Evolutionary conservation across 2,888 invertebrate genomes (phyloP).

Genomic region (Ceratothoa steindachneri): DNA sequence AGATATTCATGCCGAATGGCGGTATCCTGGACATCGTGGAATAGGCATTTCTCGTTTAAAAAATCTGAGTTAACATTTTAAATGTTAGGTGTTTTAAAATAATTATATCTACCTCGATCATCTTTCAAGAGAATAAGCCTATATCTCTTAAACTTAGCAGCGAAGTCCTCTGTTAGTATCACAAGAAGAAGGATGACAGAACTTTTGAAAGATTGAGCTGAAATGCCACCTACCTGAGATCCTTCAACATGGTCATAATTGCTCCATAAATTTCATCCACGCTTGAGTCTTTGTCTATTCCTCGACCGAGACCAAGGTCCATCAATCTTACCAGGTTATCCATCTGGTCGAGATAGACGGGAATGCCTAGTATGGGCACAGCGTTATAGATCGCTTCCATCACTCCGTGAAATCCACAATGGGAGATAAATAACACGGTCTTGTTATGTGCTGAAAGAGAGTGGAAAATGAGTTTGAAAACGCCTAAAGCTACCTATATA

Average conservation of each 20-base stretch:
- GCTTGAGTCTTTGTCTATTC: constrained; percentile 50
- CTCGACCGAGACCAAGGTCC: constrained; percentile 50
- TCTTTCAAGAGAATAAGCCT: too few relatives aligned
- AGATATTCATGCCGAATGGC: too few relatives aligned
- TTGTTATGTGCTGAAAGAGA: constrained; percentile 52
- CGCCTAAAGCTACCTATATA: constrained; percentile 47
- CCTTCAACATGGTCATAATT: constrained; percentile 49
- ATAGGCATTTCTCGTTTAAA: too few relatives aligned
- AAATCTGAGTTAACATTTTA: too few relatives aligned
- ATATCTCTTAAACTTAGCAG: too few relatives aligned
- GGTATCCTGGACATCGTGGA: too few relatives aligned
- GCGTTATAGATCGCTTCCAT: constrained; percentile 53
- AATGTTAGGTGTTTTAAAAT: too few relatives aligned
- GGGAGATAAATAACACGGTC: constrained; percentile 54
- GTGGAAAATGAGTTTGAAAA: background rate
- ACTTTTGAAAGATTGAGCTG: too few relatives aligned
- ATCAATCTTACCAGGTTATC: constrained; percentile 52
- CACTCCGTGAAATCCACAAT: constrained; percentile 55
- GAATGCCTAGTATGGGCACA: constrained; percentile 54
- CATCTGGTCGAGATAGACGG: constrained; percentile 54
- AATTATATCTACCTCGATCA: too few relatives aligned
- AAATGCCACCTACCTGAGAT: constrained; percentile 49
- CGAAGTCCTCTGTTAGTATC: too few relatives aligned
- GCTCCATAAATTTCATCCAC: constrained; percentile 49
- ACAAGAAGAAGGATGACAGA: too few relatives aligned